Percentiles rank a stretch among this genome's conserved stretches.
Evolutionary conservation across 2,888 invertebrate species (phyloP).

Genomic region (Drosophila helvetica): DNA sequence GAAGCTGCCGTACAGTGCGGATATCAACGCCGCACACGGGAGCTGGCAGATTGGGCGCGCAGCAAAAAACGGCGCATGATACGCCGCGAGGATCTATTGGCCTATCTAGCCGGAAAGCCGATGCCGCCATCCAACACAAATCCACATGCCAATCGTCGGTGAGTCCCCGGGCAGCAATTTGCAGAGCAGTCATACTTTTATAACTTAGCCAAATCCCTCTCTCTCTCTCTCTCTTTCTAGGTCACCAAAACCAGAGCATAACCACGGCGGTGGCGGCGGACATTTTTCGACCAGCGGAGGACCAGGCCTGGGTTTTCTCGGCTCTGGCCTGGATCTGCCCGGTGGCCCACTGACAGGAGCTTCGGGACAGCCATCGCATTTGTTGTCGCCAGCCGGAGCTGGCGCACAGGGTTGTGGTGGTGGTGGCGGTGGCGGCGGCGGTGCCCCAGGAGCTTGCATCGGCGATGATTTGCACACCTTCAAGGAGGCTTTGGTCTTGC

Average conservation of each 20-base stretch:
- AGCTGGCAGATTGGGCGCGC: conserved; percentile 90
- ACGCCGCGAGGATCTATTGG: conserved; percentile 90
- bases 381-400: conserved; percentile 38
- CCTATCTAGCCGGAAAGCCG: conserved; percentile 90
- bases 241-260: conserved; percentile 82
- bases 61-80: conserved; percentile 89
- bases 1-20: conserved; percentile 90
- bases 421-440: conserved; percentile 30
- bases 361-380: conserved; percentile 56
- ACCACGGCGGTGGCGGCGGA: conserved; percentile 42
- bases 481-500: conserved; percentile 89
- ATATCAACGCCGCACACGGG: conserved; percentile 89
- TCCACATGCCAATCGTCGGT: conserved; percentile 84
- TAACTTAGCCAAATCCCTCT: neutral
- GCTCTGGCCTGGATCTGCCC: conserved; percentile 37
- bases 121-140: conserved; percentile 85
- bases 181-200: neutral
- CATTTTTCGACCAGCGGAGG: conserved; percentile 23
- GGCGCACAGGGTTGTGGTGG: neutral
- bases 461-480: conserved; percentile 88
- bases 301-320: conserved; percentile 29
- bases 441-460: conserved; percentile 29
- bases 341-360: conserved; percentile 34
- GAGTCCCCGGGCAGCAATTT: conserved; percentile 61
- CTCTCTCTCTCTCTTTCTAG: conserved; percentile 38